Percentiles rank a stretch among this genome's conserved stretches.
Evolutionary conservation across 2,113 vertebrate genomes (phyloP).

Genomic region (Festucalex cinctus): DNA sequence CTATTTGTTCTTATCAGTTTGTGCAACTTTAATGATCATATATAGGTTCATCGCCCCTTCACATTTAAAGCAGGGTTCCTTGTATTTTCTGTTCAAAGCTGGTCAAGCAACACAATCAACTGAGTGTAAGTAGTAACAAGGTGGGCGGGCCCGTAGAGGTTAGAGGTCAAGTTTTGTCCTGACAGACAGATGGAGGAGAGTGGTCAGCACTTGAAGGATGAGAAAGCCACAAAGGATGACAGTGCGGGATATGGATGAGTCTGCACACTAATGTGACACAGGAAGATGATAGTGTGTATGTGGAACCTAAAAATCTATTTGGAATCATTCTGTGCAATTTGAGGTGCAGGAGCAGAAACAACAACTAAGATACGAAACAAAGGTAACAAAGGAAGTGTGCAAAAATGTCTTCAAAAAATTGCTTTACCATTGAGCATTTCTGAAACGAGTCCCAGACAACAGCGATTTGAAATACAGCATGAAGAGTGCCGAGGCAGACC

Average conservation of each 20-base stretch:
- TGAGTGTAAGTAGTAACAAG: constrained; percentile 58
- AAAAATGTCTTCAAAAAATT: not conserved
- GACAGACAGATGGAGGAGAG: constrained; percentile 71
- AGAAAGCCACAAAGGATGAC: constrained; percentile 68
- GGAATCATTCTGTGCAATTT: not conserved
- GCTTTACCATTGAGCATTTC: not conserved
- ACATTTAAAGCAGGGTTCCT: not conserved
- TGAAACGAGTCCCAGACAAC: not conserved
- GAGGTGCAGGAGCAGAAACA: not conserved
- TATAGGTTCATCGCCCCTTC: constrained; percentile 5
- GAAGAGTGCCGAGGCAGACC: constrained; percentile 9
- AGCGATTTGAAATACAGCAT: constrained; percentile 1
- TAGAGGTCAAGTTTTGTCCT: constrained; percentile 61
- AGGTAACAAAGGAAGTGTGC: not conserved
- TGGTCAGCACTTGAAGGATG: constrained; percentile 58
- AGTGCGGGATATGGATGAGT: constrained; percentile 69
- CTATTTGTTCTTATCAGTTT: not conserved
- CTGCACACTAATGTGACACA: constrained; percentile 48
- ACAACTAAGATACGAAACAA: not conserved
- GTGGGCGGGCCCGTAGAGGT: constrained; percentile 55
- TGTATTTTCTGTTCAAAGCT: constrained; percentile 8
- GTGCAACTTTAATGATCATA: not conserved
- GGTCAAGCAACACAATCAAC: constrained; percentile 56
- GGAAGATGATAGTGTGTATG: constrained; percentile 9
- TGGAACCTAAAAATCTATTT: not conserved